Evolutionary conservation across 2,888 invertebrate species (phyloP).

Genomic region (Gryllus longicercus): DNA sequence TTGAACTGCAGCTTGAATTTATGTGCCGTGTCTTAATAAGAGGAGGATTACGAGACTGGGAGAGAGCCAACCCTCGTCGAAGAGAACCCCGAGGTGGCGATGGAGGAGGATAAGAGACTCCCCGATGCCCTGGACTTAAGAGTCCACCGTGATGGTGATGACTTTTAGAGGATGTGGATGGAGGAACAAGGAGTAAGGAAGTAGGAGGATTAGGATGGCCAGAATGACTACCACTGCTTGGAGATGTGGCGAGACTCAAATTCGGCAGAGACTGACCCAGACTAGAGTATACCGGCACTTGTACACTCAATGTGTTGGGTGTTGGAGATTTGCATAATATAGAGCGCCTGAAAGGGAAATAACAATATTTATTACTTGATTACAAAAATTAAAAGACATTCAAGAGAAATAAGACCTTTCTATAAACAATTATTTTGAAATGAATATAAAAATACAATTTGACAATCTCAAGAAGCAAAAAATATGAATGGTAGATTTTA

Average conservation of each 20-base stretch:
- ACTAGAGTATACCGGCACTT: conserved; percentile 59
- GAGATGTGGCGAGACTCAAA: conserved; percentile 53
- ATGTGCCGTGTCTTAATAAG: conserved; percentile 76
- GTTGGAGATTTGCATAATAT: conserved; percentile 51
- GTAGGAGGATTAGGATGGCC: conserved; percentile 47
- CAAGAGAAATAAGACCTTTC: neutral
- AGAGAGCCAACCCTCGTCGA: conserved; percentile 60
- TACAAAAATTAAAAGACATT: neutral
- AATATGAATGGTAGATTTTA: too few species aligned
- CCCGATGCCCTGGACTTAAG: conserved; percentile 48
- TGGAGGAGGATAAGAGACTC: conserved; percentile 73
- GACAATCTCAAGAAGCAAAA: too few species aligned
- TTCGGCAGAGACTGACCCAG: conserved; percentile 80
- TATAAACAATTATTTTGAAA: neutral
- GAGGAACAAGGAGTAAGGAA: conserved; percentile 48
- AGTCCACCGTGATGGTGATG: conserved; percentile 46
- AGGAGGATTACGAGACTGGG: conserved; percentile 72
- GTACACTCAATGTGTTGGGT: conserved; percentile 69
- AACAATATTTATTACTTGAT: neutral
- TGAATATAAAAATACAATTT: neutral
- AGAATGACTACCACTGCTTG: conserved; percentile 38
- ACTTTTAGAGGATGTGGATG: neutral
- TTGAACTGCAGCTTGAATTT: conserved; percentile 39
- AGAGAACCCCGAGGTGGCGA: conserved; percentile 60
- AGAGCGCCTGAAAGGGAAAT: conserved; percentile 43